These are phyloP conservation scores for Drosophila parvula DNA, from an alignment of 1,140 invertebrate genomes.

Conservation along the genomic window DNA sequence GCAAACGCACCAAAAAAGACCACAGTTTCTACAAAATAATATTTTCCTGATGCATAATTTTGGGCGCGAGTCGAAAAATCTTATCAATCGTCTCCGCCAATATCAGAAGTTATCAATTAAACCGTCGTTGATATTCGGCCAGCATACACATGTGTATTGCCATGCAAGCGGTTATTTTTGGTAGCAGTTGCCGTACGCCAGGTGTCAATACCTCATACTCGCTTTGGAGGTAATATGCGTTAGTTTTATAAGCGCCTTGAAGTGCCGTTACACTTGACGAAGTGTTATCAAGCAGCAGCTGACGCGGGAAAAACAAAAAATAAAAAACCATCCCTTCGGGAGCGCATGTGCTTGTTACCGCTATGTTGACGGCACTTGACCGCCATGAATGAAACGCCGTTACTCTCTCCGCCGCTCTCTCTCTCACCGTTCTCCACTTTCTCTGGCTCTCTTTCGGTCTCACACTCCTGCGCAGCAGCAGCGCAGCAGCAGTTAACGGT, in stretches of 20 bases:
- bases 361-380: conserved; percentile 26
- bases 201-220: conserved; percentile 6
- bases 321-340: conserved; percentile 15
- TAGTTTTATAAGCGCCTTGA: not conserved
- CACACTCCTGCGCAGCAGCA: conserved; percentile 37
- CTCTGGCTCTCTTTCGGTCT: conserved; percentile 25
- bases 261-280: conserved; percentile 34
- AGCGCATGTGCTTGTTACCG: conserved; percentile 52
- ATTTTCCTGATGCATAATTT: not conserved
- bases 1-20: not conserved
- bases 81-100: conserved; percentile 23
- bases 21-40: too few relatives aligned
- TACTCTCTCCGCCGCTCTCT: conserved; percentile 9
- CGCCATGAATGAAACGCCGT: conserved; percentile 62
- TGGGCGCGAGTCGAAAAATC: conserved; percentile 8
- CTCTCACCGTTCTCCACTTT: not conserved
- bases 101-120: conserved; percentile 47
- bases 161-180: conserved; percentile 20
- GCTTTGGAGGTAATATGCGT: conserved; percentile 7
- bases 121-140: conserved; percentile 14
- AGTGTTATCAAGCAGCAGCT: conserved; percentile 45
- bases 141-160: conserved; percentile 29
- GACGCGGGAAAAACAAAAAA: conserved; percentile 41
- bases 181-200: conserved; percentile 24
- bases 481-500: conserved; percentile 58